Evolutionary conservation across 2,888 invertebrate genomes (phyloP), one percentile per base, ranked within the genome.

Genomic region (Zaprionus bogoriensis): DNA sequence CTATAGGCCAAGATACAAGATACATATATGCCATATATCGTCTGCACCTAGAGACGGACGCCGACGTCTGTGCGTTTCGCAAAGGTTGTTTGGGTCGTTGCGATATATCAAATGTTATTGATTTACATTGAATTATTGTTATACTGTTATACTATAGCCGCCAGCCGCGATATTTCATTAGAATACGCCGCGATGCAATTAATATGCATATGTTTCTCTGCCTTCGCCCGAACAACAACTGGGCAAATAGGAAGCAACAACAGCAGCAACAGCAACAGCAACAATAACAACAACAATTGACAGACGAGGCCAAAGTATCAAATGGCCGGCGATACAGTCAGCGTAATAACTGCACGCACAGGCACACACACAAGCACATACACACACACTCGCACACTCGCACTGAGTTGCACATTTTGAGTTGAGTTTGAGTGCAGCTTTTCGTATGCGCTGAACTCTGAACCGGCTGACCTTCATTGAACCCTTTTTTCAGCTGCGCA

Each of bases 391-490:
- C n/a, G 6, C 10, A 36, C 20, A 36, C n/a, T 20, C 19, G 45
- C 14, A 42, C 4, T 6, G 22, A 30, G 52, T 38, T 45, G 55
- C 32, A 36, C 17, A 17, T 36, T 36, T 36, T 17, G 32, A 36
- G 32, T 36, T 36, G 38, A 53, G 39, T 53, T 48, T 47, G 47
- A 70, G 50, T 57, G 74, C 74, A 63, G 70, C 47, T 64, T 60
- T 36, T 54, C 45, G 41, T 57, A 41, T 63, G 36, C 41, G 25
- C 62, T 91, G 90, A 91, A 91, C 91, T 91, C 87, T 90, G 90
- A 72, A 89, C 90, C 90, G 70, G 79, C 81, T 89, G 90, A 91
- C 90, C 90, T 87, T 83, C 82, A 81, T 75, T 89, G 87, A 89
- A 88, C 89, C 77, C 84, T 74, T 74, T 74, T 73, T 64, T 57